A percentile compares a stretch with the other conserved stretches of the same genome.
Conservation (phyloP, 2,888 invertebrate species). For the Mylabris sibirica region DNA sequence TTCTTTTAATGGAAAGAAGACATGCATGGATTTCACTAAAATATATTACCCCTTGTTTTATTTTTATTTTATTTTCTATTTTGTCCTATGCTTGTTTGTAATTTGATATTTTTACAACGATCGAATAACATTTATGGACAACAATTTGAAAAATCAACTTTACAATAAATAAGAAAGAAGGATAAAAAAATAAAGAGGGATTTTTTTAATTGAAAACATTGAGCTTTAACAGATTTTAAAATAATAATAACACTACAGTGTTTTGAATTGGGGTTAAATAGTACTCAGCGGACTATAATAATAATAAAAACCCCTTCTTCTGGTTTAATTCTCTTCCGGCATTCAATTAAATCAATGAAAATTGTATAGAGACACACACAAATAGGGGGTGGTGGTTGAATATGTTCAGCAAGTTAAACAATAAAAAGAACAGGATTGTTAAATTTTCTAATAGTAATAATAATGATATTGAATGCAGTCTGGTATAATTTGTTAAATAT, state of each 20-base stretch:
- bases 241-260: conserved; percentile 1
- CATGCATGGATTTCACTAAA: conserved; percentile 11
- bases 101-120: conserved; percentile 8
- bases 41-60: conserved; percentile 6
- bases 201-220: background rate
- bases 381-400: conserved; percentile 8
- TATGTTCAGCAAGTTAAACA: background rate
- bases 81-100: conserved; percentile 1
- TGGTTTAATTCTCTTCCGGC: background rate
- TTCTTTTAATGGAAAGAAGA: conserved; percentile 9
- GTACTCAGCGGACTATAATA: background rate
- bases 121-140: background rate
- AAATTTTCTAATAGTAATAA: background rate
- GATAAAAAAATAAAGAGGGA: background rate
- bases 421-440: background rate
- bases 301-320: conserved; percentile 9
- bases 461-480: background rate
- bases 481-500: background rate
- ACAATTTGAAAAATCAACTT: conserved; percentile 7
- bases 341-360: conserved; percentile 10
- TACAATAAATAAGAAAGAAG: background rate
- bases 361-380: background rate
- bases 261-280: conserved; percentile 3
- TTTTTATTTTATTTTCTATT: conserved; percentile 1
- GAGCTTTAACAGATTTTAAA: background rate